A percentile compares a stretch with the other conserved stretches of the same genome.
Conservation (phyloP, 2,888 invertebrate genomes). For the Drosophila macrospina region DNA sequence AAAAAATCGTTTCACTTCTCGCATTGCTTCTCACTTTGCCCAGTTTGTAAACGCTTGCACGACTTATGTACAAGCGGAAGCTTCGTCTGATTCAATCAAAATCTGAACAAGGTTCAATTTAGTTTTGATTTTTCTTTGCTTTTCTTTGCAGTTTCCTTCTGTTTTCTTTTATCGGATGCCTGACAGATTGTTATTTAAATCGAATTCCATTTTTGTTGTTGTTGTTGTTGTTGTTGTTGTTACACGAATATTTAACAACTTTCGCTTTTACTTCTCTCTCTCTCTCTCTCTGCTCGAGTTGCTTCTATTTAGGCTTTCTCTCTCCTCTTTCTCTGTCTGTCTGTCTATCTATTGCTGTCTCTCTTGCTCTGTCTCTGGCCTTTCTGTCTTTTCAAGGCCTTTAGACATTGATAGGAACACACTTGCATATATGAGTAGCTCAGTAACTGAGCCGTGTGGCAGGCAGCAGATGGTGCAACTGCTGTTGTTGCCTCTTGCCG, state of each 20-base stretch:
- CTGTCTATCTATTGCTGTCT: neutral
- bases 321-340: neutral
- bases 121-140: slow-evolving; percentile 3
- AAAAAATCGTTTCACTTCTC: neutral
- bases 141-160: too few relatives aligned
- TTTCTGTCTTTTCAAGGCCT: slow-evolving; percentile 4
- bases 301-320: slow-evolving; percentile 16
- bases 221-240: slow-evolving; percentile 3
- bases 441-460: slow-evolving; percentile 28
- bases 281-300: slow-evolving; percentile 4
- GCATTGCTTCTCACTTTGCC: neutral
- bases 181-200: slow-evolving; percentile 44
- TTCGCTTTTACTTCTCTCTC: slow-evolving; percentile 16
- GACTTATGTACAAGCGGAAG: neutral
- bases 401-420: slow-evolving; percentile 21
- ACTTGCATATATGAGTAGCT: slow-evolving; percentile 34
- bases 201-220: slow-evolving; percentile 13
- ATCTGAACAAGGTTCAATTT: slow-evolving; percentile 7
- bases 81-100: slow-evolving; percentile 7
- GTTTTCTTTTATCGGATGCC: neutral
- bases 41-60: neutral
- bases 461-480: slow-evolving; percentile 14
- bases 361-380: neutral
- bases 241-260: slow-evolving; percentile 16
- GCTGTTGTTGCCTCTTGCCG: slow-evolving; percentile 12